Conservation (phyloP, 2,113 vertebrate genomes). For the Dolichotis patagonum region DNA sequence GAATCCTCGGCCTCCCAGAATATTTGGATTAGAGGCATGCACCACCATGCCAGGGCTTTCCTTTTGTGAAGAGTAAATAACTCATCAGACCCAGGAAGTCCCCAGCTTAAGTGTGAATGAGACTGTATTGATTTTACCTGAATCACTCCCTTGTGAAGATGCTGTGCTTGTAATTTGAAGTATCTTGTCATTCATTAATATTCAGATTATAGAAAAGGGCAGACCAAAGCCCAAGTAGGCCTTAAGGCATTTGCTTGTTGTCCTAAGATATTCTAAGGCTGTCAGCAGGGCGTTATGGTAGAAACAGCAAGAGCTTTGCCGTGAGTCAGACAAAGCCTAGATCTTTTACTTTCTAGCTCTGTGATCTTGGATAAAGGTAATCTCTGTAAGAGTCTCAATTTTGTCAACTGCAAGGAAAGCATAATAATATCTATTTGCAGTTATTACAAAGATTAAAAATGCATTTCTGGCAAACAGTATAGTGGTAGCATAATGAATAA, state of each 20-base stretch:
- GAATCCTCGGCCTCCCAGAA: not conserved
- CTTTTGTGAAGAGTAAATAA: slow-evolving; percentile 35
- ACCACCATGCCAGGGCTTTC: not conserved
- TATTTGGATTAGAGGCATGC: not conserved
- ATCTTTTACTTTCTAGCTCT: not conserved
- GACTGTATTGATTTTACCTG: slow-evolving; percentile 15
- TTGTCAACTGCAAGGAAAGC: not conserved
- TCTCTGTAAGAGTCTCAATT: not conserved
- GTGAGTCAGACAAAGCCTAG: not conserved
- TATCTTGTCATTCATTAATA: slow-evolving; percentile 34
- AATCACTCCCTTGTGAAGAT: not conserved
- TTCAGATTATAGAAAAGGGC: not conserved
- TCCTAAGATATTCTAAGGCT: not conserved
- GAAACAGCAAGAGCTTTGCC: not conserved
- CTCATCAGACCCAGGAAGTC: not conserved
- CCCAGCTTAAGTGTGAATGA: not conserved
- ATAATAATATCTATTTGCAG: not conserved
- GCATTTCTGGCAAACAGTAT: slow-evolving; percentile 5
- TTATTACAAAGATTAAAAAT: slow-evolving; percentile 21
- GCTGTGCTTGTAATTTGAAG: slow-evolving; percentile 1
- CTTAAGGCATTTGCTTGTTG: not conserved
- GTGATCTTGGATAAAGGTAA: slow-evolving; percentile 17
- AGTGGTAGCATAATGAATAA: not conserved
- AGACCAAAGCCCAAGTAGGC: slow-evolving; percentile 9
- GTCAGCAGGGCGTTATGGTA: not conserved